A percentile compares a stretch with the other conserved stretches of the same genome.
These are phyloP conservation scores for Catocala sponsa DNA, from an alignment of 2,888 invertebrate genomes.

Conservation along the genomic window DNA sequence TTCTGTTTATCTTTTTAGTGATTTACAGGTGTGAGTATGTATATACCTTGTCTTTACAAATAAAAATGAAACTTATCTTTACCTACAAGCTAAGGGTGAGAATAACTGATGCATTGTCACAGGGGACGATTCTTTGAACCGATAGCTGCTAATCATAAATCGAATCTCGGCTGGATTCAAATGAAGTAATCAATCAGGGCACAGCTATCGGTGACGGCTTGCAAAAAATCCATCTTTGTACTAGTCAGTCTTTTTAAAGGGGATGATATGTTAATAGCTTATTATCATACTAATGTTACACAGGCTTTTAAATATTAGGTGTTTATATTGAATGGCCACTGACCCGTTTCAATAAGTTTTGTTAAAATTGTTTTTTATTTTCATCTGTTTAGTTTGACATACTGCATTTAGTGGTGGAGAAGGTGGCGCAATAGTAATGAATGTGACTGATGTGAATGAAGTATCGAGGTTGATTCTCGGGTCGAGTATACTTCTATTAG, in stretches of 20 bases:
- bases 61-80: not conserved
- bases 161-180: conserved; percentile 76
- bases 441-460: too few species aligned
- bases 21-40: too few species aligned
- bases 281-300: conserved; percentile 14
- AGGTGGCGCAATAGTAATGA: too few species aligned
- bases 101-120: conserved; percentile 35
- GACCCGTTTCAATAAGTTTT: too few species aligned
- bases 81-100: not conserved
- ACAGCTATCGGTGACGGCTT: conserved; percentile 72
- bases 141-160: conserved; percentile 78
- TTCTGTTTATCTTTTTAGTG: too few species aligned
- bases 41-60: too few species aligned
- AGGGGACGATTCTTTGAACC: conserved; percentile 55
- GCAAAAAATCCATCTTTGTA: conserved; percentile 45
- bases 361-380: too few species aligned
- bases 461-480: too few species aligned
- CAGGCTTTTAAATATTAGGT: not conserved
- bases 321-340: not conserved
- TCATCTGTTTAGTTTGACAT: too few species aligned
- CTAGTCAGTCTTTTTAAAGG: conserved; percentile 31
- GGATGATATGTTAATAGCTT: conserved; percentile 31
- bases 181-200: conserved; percentile 81
- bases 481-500: too few species aligned
- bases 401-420: too few species aligned